Evolutionary conservation across 2,113 vertebrate species (phyloP).

Genomic region (Ivindomyrus marchei): DNA sequence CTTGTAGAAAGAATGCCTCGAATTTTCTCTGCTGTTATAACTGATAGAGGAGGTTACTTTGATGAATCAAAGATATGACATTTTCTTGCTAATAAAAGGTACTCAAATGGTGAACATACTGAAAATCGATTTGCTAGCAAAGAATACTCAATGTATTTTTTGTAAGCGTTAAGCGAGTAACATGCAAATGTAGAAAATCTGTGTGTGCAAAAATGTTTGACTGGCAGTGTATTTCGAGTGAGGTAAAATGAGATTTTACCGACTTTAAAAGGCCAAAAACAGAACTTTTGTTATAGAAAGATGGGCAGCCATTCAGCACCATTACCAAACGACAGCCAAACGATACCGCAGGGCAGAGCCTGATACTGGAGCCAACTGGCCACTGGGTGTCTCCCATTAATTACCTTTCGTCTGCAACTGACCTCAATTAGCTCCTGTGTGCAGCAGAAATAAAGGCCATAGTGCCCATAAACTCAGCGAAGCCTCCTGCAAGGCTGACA

Average conservation of each 20-base stretch:
- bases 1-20: too few species aligned
- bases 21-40: too few species aligned
- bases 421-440: neutral
- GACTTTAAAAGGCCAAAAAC: neutral
- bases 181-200: too few species aligned
- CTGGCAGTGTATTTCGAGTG: neutral
- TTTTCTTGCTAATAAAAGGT: too few species aligned
- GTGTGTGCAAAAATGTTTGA: too few species aligned
- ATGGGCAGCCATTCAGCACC: neutral
- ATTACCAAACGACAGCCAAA: neutral
- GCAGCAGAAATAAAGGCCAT: neutral
- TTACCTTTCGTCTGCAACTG: constrained; percentile 13
- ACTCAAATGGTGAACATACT: too few species aligned
- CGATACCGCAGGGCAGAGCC: neutral
- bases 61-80: too few species aligned
- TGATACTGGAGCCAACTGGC: neutral
- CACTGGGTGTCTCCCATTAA: neutral
- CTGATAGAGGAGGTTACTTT: too few species aligned
- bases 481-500: neutral
- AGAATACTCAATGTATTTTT: too few species aligned
- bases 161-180: too few species aligned
- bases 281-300: neutral
- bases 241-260: neutral
- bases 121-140: too few species aligned
- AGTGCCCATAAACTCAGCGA: too few species aligned